These are phyloP conservation scores for Ricordea florida DNA, from an alignment of 92 coral and sea anemone species.

Conservation along the genomic window DNA sequence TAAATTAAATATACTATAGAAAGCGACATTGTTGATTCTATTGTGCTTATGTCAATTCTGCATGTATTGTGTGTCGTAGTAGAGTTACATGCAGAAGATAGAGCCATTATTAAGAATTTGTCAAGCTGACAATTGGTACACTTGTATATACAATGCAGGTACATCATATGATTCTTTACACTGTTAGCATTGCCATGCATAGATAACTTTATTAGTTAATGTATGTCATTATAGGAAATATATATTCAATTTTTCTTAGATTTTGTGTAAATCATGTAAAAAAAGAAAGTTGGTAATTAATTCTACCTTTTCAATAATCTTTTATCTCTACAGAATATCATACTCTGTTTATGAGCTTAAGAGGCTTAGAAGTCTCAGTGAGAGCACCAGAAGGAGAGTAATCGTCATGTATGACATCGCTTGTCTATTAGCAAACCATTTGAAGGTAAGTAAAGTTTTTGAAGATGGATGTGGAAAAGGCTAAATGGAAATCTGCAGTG, in stretches of 20 bases:
- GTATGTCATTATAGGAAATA: no score
- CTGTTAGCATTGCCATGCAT: neutral
- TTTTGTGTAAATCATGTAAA: neutral
- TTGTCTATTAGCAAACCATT: conserved; percentile 52
- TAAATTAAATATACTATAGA: neutral
- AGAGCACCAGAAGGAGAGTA: conserved; percentile 7
- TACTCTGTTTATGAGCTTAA: conserved; percentile 63
- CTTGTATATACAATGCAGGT: no score
- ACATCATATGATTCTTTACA: no score
- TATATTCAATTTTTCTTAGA: neutral
- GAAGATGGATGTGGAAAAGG: no score
- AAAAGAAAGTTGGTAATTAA: neutral
- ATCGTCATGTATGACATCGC: conserved; percentile 60
- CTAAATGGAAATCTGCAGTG: no score
- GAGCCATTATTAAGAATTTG: no score
- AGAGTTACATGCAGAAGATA: no score
- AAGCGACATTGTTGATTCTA: neutral
- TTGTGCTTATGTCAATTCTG: no score
- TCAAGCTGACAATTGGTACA: no score
- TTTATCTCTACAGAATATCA: conserved; percentile 41
- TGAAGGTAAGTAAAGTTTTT: conserved; percentile 43
- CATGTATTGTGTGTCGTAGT: no score
- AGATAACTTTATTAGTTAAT: no score
- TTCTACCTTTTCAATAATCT: neutral
- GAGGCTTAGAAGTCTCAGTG: conserved; percentile 35